These are phyloP conservation scores for Caenorhabditis uteleia DNA, from an alignment of 2,888 invertebrate species.

Conservation along the genomic window DNA sequence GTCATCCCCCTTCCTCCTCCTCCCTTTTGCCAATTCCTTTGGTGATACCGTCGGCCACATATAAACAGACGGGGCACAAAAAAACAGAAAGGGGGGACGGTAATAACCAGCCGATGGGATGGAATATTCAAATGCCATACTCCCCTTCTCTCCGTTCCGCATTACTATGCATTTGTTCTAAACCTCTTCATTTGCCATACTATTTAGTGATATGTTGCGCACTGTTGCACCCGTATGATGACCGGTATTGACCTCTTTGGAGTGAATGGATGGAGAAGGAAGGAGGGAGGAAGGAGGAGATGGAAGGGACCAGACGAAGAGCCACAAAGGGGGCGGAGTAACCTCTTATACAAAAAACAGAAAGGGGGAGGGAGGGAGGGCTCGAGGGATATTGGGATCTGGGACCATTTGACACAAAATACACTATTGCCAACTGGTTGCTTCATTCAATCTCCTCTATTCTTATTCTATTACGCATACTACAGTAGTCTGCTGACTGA, in stretches of 20 bases:
- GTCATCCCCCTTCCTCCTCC: too few relatives aligned
- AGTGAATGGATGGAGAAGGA: not conserved
- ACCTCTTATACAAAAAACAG: conserved; percentile 2
- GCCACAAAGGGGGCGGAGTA: conserved; percentile 3
- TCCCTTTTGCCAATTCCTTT: too few relatives aligned
- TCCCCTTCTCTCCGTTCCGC: not conserved
- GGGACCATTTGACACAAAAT: conserved; percentile 28
- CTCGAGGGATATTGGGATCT: too few relatives aligned
- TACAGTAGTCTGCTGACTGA: too few relatives aligned
- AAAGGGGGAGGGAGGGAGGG: not conserved
- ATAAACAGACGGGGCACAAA: too few relatives aligned
- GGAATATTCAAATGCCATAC: conserved; percentile 34
- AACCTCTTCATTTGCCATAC: not conserved
- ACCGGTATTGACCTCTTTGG: conserved; percentile 29
- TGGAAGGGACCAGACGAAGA: not conserved
- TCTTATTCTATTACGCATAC: too few relatives aligned
- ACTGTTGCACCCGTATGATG: conserved; percentile 30
- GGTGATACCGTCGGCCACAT: too few relatives aligned
- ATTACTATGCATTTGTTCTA: not conserved
- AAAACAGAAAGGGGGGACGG: too few relatives aligned
- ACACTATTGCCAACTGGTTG: not conserved
- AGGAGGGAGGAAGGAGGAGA: not conserved
- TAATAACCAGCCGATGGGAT: too few relatives aligned
- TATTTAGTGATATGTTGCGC: conserved; percentile 9
- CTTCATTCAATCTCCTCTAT: conserved; percentile 13